Evolutionary conservation across 2,797 vertebrate species (phyloP).

Genomic region (Girardinus metallicus): DNA sequence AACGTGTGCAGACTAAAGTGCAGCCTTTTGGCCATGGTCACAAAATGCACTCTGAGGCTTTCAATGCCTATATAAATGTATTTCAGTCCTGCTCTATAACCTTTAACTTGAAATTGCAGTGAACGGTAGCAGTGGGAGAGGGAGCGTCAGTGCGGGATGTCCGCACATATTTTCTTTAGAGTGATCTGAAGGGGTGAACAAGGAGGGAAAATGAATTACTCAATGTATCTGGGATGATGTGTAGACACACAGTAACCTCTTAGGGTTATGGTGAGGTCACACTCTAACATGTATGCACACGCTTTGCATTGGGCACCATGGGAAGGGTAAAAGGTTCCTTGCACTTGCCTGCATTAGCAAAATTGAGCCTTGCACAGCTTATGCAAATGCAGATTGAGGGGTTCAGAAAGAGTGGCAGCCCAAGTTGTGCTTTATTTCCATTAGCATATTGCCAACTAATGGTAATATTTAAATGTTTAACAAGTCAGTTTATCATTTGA

Average conservation of each 20-base stretch:
- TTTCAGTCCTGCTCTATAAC: conserved; percentile 60
- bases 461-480: conserved; percentile 79
- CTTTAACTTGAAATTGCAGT: conserved; percentile 67
- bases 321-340: conserved; percentile 74
- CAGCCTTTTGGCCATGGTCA: conserved; percentile 60
- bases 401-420: conserved; percentile 70
- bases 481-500: conserved; percentile 71
- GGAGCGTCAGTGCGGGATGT: conserved; percentile 6
- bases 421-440: conserved; percentile 70
- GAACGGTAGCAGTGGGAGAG: conserved; percentile 15
- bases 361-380: conserved; percentile 79
- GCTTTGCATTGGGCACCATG: conserved; percentile 69
- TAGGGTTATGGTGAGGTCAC: conserved; percentile 71
- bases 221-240: conserved; percentile 58
- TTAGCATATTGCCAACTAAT: conserved; percentile 81
- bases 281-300: conserved; percentile 63
- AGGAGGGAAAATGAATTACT: conserved; percentile 63
- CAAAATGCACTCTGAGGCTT: conserved; percentile 65
- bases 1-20: conserved; percentile 69
- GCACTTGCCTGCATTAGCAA: conserved; percentile 78
- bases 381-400: conserved; percentile 74
- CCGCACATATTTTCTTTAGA: conserved; percentile 36
- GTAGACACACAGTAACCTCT: conserved; percentile 65
- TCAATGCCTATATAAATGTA: conserved; percentile 60
- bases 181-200: conserved; percentile 36